phyloP scores from a whole-genome alignment of 2,888 invertebrate genomes.

The Tanytarsus gracilentus region DNA sequence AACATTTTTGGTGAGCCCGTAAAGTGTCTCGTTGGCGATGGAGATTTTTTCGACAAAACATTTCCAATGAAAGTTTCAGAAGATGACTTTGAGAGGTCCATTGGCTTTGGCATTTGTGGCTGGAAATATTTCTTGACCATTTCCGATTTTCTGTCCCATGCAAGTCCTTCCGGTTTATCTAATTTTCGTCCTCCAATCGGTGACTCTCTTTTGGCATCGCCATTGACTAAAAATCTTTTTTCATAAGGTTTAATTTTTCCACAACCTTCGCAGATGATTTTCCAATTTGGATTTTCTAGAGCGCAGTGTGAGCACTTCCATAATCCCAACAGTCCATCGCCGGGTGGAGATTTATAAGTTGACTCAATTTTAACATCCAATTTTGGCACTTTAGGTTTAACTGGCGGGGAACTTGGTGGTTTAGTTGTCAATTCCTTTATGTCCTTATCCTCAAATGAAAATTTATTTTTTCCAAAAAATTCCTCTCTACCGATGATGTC shows the following conservation, averaged over 20 bases:
- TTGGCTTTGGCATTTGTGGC: conserved; percentile 29
- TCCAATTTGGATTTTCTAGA: conserved; percentile 51
- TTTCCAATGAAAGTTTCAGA: conserved; percentile 31
- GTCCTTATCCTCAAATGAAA: conserved; percentile 33
- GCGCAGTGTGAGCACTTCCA: conserved; percentile 56
- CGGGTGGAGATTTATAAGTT: too few species aligned
- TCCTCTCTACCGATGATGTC: conserved; percentile 30
- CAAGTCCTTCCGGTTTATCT: conserved; percentile 27
- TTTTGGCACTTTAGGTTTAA: conserved; percentile 34
- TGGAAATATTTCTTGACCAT: conserved; percentile 34
- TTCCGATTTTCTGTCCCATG: conserved; percentile 34
- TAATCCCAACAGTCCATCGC: conserved; percentile 31
- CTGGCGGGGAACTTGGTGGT: conserved; percentile 35
- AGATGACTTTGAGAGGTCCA: conserved; percentile 31
- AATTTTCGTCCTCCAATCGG: background rate
- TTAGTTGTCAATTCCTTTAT: conserved; percentile 30
- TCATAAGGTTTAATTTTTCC: conserved; percentile 46
- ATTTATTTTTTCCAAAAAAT: conserved; percentile 37
- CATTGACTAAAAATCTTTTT: conserved; percentile 17
- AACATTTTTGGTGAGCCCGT: conserved; percentile 19
- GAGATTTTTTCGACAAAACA: background rate
- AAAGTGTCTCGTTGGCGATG: conserved; percentile 5
- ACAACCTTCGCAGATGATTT: conserved; percentile 55
- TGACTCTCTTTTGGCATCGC: background rate
- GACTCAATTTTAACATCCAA: conserved; percentile 25